phyloP scores from a whole-genome alignment of 1,140 invertebrate genomes.

The Lutraria rhynchaena region DNA sequence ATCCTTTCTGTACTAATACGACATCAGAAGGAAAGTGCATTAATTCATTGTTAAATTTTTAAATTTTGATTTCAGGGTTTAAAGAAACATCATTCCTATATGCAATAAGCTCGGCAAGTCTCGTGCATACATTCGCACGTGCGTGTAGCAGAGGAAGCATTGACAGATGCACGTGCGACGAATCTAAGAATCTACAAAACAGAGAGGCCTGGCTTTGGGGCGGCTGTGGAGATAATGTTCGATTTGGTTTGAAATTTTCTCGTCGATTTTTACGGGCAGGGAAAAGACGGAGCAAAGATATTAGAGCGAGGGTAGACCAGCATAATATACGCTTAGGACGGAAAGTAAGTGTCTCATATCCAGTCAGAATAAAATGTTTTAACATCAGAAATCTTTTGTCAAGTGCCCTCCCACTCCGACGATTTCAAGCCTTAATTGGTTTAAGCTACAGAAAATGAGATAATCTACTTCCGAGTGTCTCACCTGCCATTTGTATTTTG shows the following conservation, averaged over 20 bases:
- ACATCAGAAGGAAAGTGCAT: no score
- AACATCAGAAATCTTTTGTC: no score
- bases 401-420: no score
- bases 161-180: conserved; percentile 87
- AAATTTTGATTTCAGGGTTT: conserved; percentile 83
- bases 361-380: no score
- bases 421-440: no score
- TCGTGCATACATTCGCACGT: conserved; percentile 87
- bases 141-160: conserved; percentile 86
- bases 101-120: conserved; percentile 87
- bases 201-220: conserved; percentile 85
- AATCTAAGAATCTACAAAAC: conserved; percentile 76
- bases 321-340: conserved; percentile 87
- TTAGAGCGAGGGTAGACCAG: conserved; percentile 84
- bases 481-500: no score
- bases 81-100: conserved; percentile 88
- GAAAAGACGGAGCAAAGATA: conserved; percentile 73
- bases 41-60: no score
- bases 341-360: conserved; percentile 83
- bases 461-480: no score
- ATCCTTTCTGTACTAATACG: no score
- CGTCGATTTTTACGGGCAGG: conserved; percentile 85
- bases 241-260: conserved; percentile 86
- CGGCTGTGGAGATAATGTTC: conserved; percentile 87
- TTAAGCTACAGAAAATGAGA: no score